phyloP scores from a whole-genome alignment of 2,888 invertebrate species.

The Heliothis peltigera region DNA sequence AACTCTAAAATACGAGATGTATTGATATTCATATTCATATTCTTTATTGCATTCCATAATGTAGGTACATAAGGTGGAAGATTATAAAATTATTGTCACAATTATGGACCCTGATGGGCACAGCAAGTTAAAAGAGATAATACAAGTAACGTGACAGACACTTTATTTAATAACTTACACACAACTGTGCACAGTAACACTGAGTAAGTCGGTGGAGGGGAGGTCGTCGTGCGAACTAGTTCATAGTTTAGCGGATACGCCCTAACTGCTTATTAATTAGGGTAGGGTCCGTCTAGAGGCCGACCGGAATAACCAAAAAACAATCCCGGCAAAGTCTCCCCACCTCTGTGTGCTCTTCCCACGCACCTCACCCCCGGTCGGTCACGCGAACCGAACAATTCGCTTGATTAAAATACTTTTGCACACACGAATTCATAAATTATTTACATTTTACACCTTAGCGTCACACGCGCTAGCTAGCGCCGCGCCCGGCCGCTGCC shows the following conservation, averaged over 20 bases:
- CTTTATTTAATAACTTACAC: too few species aligned
- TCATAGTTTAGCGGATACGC: slow-evolving; percentile 48
- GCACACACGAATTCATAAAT: slow-evolving; percentile 37
- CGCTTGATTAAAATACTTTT: slow-evolving; percentile 65
- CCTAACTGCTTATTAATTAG: slow-evolving; percentile 70
- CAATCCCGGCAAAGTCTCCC: slow-evolving; percentile 60
- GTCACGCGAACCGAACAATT: slow-evolving; percentile 58
- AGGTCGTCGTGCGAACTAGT: slow-evolving; percentile 40
- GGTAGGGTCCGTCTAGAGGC: slow-evolving; percentile 65
- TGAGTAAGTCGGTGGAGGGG: not conserved
- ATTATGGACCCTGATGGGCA: too few species aligned
- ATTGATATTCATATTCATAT: too few species aligned
- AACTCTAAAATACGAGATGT: too few species aligned
- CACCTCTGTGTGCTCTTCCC: slow-evolving; percentile 16
- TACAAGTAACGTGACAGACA: too few species aligned
- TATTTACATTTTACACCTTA: slow-evolving; percentile 44
- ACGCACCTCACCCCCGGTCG: slow-evolving; percentile 27
- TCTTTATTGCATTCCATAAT: too few species aligned
- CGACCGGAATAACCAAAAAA: slow-evolving; percentile 67
- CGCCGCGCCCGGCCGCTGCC: slow-evolving; percentile 3
- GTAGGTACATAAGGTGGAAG: too few species aligned
- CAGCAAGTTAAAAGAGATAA: too few species aligned
- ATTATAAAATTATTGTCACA: too few species aligned
- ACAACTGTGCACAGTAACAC: not conserved
- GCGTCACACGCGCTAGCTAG: slow-evolving; percentile 26